A percentile compares a stretch with the other conserved stretches of the same genome.
These are phyloP conservation scores for Diploscapter pachys DNA, from an alignment of 1,140 invertebrate species.

Conservation along the genomic window DNA sequence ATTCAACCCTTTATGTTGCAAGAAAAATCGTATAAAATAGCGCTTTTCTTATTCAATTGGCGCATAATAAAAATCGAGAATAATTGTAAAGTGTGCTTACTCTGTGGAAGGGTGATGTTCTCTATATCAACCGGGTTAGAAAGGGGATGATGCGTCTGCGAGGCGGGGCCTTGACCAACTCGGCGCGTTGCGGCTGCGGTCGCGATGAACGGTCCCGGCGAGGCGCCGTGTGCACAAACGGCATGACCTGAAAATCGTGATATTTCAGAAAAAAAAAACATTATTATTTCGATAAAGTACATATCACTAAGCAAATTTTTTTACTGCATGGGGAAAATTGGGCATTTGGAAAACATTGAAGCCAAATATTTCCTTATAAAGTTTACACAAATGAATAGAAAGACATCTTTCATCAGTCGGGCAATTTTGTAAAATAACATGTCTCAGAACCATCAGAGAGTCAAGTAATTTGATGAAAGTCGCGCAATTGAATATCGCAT, in stretches of 20 bases:
- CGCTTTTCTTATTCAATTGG: conserved; percentile 19
- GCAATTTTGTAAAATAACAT: neutral
- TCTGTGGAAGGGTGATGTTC: conserved; percentile 37
- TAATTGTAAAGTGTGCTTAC: conserved; percentile 21
- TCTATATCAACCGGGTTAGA: conserved; percentile 32
- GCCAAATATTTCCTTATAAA: no score
- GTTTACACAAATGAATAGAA: no score
- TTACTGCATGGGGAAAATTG: no score
- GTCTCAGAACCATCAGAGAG: conserved; percentile 2
- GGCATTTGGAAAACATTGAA: no score
- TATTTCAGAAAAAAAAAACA: no score
- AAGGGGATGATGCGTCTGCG: neutral
- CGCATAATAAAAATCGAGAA: conserved; percentile 7
- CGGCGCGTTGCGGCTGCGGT: neutral
- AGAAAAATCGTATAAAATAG: conserved; percentile 1
- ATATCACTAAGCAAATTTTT: no score
- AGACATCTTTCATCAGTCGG: no score
- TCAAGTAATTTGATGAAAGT: no score
- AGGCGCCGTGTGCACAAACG: neutral
- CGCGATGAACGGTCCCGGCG: neutral
- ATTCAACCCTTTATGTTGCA: no score
- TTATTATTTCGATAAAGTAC: no score
- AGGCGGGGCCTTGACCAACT: neutral
- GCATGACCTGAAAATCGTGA: neutral
- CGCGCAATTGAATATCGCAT: no score